A percentile compares a stretch with the other conserved stretches of the same genome.
Conservation (phyloP, 2,888 invertebrate species). For the Ectemnius lituratus region DNA sequence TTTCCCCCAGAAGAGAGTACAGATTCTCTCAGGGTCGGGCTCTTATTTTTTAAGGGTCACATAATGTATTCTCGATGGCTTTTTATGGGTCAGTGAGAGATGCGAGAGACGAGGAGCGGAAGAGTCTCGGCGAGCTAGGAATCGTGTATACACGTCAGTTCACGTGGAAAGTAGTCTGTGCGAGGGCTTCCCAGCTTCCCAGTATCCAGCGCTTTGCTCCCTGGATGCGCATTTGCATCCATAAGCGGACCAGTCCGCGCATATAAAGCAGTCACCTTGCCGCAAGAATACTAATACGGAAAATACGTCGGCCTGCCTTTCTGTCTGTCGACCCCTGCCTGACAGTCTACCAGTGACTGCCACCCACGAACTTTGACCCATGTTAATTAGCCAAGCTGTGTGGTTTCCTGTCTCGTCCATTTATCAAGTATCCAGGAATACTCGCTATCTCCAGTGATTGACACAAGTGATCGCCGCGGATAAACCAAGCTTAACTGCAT, state of each 20-base stretch:
- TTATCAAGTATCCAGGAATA: conserved; percentile 9
- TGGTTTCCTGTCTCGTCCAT: neutral
- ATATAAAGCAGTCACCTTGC: conserved; percentile 28
- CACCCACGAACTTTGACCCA: neutral
- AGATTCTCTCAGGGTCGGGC: too few relatives aligned
- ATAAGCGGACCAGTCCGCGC: conserved; percentile 38
- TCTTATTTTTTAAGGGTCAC: too few relatives aligned
- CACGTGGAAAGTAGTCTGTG: too few relatives aligned
- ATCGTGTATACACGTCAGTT: too few relatives aligned
- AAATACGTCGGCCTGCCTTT: conserved; percentile 17
- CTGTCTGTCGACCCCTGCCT: conserved; percentile 16
- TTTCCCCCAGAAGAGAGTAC: neutral
- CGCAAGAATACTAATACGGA: conserved; percentile 32
- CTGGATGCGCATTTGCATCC: conserved; percentile 41
- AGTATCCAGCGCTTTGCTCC: conserved; percentile 10
- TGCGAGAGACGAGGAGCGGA: neutral
- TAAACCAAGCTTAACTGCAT: too few relatives aligned
- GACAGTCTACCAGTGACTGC: conserved; percentile 5
- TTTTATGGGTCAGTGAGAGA: neutral
- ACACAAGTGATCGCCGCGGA: too few relatives aligned
- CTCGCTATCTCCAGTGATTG: too few relatives aligned
- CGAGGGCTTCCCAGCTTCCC: too few relatives aligned
- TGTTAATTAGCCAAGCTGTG: too few relatives aligned
- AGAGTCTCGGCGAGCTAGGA: too few relatives aligned
- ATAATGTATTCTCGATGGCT: too few relatives aligned